These are phyloP conservation scores for Neoarius graeffei DNA, from an alignment of 2,113 vertebrate species.

Conservation along the genomic window DNA sequence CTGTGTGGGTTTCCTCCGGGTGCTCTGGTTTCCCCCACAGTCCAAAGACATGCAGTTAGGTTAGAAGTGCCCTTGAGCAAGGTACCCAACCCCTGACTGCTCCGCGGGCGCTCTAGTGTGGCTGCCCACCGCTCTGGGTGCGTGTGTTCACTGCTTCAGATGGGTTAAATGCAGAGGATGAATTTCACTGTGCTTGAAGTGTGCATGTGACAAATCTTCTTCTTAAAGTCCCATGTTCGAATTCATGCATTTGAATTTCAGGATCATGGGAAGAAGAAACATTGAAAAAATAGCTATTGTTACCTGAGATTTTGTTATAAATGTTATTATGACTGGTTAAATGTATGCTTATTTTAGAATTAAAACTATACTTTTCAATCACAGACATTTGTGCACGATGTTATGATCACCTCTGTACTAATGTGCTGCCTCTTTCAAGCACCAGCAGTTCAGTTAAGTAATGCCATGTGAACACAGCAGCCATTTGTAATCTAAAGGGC, in stretches of 20 bases:
- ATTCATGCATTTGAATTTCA: not conserved
- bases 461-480: constrained; percentile 15
- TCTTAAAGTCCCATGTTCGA: not conserved
- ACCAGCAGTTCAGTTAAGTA: constrained; percentile 2
- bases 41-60: too few species aligned
- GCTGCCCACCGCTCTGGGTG: too few species aligned
- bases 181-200: too few species aligned
- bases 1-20: too few species aligned
- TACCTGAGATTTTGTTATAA: not conserved
- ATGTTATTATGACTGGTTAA: not conserved
- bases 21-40: too few species aligned
- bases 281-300: not conserved
- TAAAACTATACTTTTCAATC: not conserved
- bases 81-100: too few species aligned
- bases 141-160: too few species aligned
- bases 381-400: not conserved
- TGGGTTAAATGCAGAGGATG: too few species aligned
- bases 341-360: not conserved
- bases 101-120: too few species aligned
- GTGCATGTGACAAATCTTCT: not conserved
- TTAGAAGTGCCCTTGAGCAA: too few species aligned
- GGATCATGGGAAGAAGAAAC: not conserved
- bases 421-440: not conserved
- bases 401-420: not conserved
- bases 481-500: constrained; percentile 71